Evolutionary conservation across 30 jellyfish, hydroid and myxozoan species (phyloP).

Genomic region (Cassiopea andromeda): DNA sequence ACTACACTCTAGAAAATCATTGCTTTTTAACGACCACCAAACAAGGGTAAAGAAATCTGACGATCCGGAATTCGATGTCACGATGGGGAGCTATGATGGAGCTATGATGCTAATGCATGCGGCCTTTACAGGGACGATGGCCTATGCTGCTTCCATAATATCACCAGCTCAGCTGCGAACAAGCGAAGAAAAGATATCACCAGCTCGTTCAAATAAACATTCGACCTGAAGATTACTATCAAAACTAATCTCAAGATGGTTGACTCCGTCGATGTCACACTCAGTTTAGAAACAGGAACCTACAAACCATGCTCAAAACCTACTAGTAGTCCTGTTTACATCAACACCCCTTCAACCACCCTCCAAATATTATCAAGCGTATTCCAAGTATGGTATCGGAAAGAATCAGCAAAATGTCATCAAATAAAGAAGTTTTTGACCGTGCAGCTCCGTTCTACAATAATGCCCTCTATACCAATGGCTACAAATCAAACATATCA

Average conservation of each 20-base stretch:
- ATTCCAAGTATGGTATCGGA: neutral
- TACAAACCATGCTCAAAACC: neutral
- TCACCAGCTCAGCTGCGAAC: constrained; percentile 9
- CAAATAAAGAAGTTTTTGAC: constrained; percentile 5
- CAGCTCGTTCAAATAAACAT: neutral
- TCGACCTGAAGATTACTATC: neutral
- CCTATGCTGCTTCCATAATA: neutral
- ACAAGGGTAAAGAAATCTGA: neutral
- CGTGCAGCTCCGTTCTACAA: constrained; percentile 1
- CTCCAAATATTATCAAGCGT: neutral
- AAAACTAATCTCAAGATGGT: constrained; percentile 1
- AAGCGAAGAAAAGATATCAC: neutral
- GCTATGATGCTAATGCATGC: neutral
- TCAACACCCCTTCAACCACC: constrained; percentile 1
- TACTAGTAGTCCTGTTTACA: neutral
- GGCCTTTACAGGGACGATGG: neutral
- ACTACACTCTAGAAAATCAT: neutral
- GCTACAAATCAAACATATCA: neutral
- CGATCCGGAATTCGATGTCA: neutral
- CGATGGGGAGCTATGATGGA: neutral
- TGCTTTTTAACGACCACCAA: neutral
- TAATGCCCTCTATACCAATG: neutral
- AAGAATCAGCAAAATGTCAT: neutral
- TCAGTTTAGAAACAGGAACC: neutral
- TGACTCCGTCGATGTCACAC: neutral